Base-by-base conservation (phyloP, 2,888 invertebrate species). In the Lasius fuliginosus region DNA sequence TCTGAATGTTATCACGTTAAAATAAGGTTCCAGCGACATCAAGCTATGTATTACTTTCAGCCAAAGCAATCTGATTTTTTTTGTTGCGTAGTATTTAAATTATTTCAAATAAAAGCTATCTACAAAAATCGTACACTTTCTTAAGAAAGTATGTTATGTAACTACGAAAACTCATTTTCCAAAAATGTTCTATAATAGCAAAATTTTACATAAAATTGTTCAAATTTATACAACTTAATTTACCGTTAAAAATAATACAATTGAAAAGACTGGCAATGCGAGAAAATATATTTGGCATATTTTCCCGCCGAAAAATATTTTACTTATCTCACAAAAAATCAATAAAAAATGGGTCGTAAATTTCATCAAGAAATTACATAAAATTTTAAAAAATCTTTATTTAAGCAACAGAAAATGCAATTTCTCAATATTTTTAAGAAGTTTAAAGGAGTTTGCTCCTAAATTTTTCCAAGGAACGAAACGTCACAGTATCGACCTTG, bases 401-500 rank as follows among this genome's bases (percentile, higher is more conserved):
- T 27, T 27, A 53, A 53, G 18, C 11, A 36, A 36, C 12, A 30
- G 9, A 62, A 60, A 64, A 23, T 27, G 3, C 27, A 23, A 42
- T 30, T 27, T 42, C 65, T 56, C n/a, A 71, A 62, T 56, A 68
- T 40, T 60, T 67, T 40, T 33, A 12, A 65, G 67, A 56, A 71
- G 40, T 82, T 49, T 2, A 46, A 42, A 23, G 23, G 23, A 23
- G 23, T 23, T 23, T 23, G 0, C 6, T 3, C 9, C n/a, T 2
- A 9, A 15, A 49, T 1, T 82, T 30, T 73, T 5, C 11, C 30
- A 27, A 53, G 65, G 9, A 36, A 68, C 62, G 83, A 64, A 77
- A 83, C 68, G 79, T 76, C 84, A 46, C 76, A 67, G 82, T 56
- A 56, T 23, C 86, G 67, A 60, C 90, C 82, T 85, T n/a, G 12